Evolutionary conservation across 2,888 invertebrate genomes (phyloP).

Genomic region (Actias luna): DNA sequence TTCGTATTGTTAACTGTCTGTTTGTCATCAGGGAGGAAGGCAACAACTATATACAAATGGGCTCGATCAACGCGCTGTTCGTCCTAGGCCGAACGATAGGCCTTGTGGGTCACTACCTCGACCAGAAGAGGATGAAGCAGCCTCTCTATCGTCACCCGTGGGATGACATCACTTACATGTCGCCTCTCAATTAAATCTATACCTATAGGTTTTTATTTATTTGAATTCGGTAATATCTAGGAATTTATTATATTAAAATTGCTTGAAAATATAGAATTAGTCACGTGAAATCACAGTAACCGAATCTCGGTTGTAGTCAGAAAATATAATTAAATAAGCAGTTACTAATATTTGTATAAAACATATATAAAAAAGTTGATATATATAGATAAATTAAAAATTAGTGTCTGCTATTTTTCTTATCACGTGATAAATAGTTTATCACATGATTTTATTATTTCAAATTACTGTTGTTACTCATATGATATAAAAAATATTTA

Average conservation of each 20-base stretch:
- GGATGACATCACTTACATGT: constrained; percentile 94
- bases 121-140: constrained; percentile 99
- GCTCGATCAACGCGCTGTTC: constrained; percentile 98
- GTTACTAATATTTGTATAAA: no score
- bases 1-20: no score
- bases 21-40: constrained; percentile 90
- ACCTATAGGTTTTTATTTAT: background rate
- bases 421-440: no score
- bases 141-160: constrained; percentile 99
- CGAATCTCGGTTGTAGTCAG: no score
- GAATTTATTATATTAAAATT: background rate
- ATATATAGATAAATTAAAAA: no score
- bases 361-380: no score
- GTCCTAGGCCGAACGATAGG: constrained; percentile 99
- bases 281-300: background rate
- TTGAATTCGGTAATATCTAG: background rate
- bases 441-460: no score
- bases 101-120: constrained; percentile 98
- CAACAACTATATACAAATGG: constrained; percentile 98
- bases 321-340: no score
- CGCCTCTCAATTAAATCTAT: constrained; percentile 58
- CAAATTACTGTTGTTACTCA: no score
- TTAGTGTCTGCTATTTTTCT: no score
- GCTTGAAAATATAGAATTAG: background rate
- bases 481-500: no score